A percentile compares a stretch with the other conserved stretches of the same genome.
phyloP scores from a whole-genome alignment of 1,140 invertebrate genomes.

The Diorhabda carinulata region DNA sequence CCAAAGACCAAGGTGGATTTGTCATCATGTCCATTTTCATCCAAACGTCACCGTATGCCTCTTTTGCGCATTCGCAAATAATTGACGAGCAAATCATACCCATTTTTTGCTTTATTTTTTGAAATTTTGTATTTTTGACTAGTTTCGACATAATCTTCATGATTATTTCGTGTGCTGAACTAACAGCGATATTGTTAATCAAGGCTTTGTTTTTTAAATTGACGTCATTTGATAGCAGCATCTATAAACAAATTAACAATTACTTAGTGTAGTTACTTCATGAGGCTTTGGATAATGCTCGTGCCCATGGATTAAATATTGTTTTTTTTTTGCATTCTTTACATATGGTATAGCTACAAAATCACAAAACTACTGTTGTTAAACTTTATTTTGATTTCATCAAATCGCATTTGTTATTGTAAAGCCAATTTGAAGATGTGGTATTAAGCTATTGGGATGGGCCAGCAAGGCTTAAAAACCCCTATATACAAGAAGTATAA shows the following conservation, averaged over 20 bases:
- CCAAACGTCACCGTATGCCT: conserved; percentile 32
- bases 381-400: too few species aligned
- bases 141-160: conserved; percentile 18
- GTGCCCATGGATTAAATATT: too few species aligned
- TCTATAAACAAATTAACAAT: conserved; percentile 21
- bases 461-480: too few species aligned
- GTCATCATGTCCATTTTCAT: conserved; percentile 30
- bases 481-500: too few species aligned
- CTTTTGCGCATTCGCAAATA: conserved; percentile 31
- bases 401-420: too few species aligned
- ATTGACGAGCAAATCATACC: conserved; percentile 26
- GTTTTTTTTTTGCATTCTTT: too few species aligned
- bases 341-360: too few species aligned
- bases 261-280: too few species aligned
- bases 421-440: too few species aligned
- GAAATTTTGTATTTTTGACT: conserved; percentile 19
- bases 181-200: conserved; percentile 24
- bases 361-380: too few species aligned
- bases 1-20: conserved; percentile 28
- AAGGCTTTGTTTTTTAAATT: conserved; percentile 34
- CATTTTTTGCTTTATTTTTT: conserved; percentile 27
- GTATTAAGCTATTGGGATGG: too few species aligned
- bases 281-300: too few species aligned
- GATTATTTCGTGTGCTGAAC: conserved; percentile 25
- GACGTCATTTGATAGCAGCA: conserved; percentile 34